Conservation (phyloP, 2,113 vertebrate genomes). For the Pogonocichla stellata region DNA sequence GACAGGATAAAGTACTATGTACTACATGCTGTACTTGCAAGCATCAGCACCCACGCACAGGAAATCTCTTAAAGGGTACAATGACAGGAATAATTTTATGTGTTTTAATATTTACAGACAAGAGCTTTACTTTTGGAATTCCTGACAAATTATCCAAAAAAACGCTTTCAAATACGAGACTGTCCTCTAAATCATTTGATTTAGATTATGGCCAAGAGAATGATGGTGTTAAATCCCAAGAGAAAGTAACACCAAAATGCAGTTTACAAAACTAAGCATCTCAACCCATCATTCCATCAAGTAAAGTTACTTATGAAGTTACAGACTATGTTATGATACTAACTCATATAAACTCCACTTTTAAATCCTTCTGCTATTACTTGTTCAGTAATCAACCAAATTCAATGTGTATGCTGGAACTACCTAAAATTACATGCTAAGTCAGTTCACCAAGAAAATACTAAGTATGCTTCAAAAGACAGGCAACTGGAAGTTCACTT, state of each 20-base stretch:
- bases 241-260: neutral
- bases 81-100: neutral
- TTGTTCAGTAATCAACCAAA: neutral
- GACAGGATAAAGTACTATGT: neutral
- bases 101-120: neutral
- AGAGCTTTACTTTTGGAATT: neutral
- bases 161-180: fast-evolving
- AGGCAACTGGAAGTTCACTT: neutral
- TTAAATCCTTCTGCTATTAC: neutral
- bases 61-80: neutral
- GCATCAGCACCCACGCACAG: neutral
- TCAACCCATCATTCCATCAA: neutral
- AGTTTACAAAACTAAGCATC: neutral
- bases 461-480: neutral
- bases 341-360: neutral
- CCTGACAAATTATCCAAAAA: neutral
- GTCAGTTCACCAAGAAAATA: neutral
- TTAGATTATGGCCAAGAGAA: neutral
- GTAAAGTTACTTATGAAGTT: neutral
- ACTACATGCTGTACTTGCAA: neutral
- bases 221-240: neutral
- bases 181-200: neutral
- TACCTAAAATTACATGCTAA: neutral
- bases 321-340: neutral
- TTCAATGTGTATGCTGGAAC: neutral